Conservation (phyloP, 2,113 vertebrate genomes). For the Hiodon alosoides region DNA sequence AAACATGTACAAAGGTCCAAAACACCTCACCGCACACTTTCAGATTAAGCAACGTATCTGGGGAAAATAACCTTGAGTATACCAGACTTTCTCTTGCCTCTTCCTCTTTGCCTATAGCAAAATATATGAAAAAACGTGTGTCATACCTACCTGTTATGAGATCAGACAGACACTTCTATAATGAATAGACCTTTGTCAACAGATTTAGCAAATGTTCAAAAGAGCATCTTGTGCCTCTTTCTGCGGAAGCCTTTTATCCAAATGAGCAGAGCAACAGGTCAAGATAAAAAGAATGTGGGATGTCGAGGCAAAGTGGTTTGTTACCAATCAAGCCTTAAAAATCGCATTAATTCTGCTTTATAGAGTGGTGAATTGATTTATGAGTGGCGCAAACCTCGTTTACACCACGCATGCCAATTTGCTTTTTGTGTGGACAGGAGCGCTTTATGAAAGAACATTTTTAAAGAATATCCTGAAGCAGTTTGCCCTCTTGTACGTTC, state of each 20-base stretch:
- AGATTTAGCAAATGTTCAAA: constrained; percentile 44
- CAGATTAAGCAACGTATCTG: neutral
- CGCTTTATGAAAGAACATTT: constrained; percentile 32
- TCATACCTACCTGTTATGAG: too few species aligned
- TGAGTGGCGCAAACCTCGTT: constrained; percentile 43
- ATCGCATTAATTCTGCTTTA: constrained; percentile 39
- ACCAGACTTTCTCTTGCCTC: too few species aligned
- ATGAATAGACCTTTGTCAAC: constrained; percentile 40
- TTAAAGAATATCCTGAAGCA: constrained; percentile 44
- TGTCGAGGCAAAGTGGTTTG: constrained; percentile 29
- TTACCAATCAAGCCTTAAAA: constrained; percentile 27
- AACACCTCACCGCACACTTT: constrained; percentile 19
- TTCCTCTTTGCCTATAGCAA: too few species aligned
- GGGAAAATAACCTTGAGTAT: neutral
- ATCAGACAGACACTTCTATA: constrained; percentile 26
- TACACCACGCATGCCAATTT: constrained; percentile 37
- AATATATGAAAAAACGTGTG: too few species aligned
- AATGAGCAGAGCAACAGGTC: constrained; percentile 4
- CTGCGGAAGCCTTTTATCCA: neutral
- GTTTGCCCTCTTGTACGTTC: constrained; percentile 36
- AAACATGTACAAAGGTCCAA: constrained; percentile 60
- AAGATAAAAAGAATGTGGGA: constrained; percentile 18
- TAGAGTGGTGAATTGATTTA: constrained; percentile 42
- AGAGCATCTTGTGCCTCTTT: constrained; percentile 42
- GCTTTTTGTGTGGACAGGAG: constrained; percentile 41